Evolutionary conservation across 2,797 vertebrate genomes (phyloP), one percentile per base, ranked within the genome.

Genomic region (Sebastes umbrosus): DNA sequence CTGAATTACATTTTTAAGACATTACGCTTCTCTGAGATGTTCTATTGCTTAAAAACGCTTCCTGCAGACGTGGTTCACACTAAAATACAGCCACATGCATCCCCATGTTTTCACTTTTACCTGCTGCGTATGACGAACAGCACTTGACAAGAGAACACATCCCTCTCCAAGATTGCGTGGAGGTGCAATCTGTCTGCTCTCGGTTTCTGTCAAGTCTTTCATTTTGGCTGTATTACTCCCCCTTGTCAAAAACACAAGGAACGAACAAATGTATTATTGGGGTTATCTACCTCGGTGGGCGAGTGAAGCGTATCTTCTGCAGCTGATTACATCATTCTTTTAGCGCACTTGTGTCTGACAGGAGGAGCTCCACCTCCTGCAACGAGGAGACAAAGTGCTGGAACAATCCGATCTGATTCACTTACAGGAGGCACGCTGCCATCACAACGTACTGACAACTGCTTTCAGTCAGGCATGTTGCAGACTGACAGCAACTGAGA

Each of bases 311-410:
- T 52, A 67, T 82, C 36, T 29, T 78, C 81, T 87, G 16, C 80
- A 80, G 72, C 82, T 86, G 90, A 91, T 93, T 85, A 77, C 78
- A 90, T 90, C 86, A 82, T 70, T 82, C 75, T 77, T 64, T 85
- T 68, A 32, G 70, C 8, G 58, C 70, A 77, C 75, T 88, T 80
- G 79, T 43, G 71, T 74, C 54, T 84, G 84, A 86, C 84, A 87
- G 83, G 60, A 89, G 67, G 66, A 74, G 67, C 82, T 84, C 84
- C 82, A 52, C 88, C 87, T 84, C 77, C 82, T 62, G 65, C 73
- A 20, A 68, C 8, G 69, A 36, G 69, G 67, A 79, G 76, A 85
- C 69, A 72, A 84, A 88, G 75, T 74, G 73, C 70, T 70, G 81
- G 80, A 85, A 82, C 74, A 86, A 88, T 80, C 66, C 4, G 14